Percentiles rank a stretch among this genome's conserved stretches.
Conservation (phyloP, 2,797 vertebrate genomes). For the Lateolabrax maculatus region DNA sequence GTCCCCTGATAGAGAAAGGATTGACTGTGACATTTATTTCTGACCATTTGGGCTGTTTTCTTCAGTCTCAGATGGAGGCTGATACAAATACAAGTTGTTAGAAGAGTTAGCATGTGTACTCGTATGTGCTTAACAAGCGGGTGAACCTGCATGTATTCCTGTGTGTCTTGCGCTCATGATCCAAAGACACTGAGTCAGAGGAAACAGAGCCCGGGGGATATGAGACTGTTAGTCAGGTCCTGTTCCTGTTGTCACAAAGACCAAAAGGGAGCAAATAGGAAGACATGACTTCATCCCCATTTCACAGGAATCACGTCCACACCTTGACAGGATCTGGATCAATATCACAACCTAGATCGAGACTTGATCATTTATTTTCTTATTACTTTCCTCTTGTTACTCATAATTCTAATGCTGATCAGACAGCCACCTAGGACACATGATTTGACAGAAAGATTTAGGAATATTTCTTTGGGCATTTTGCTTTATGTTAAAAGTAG, state of each 20-base stretch:
- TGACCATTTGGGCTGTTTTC: constrained; percentile 23
- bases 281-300: constrained; percentile 51
- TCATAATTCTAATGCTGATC: not conserved
- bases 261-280: constrained; percentile 41
- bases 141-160: constrained; percentile 24
- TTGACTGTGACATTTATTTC: constrained; percentile 43
- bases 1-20: constrained; percentile 53
- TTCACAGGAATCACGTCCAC: constrained; percentile 10
- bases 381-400: not conserved
- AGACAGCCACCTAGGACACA: not conserved
- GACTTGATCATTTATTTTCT: not conserved
- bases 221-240: constrained; percentile 75
- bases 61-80: not conserved
- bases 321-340: constrained; percentile 42
- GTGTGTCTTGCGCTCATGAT: constrained; percentile 37
- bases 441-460: not conserved
- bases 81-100: constrained; percentile 12
- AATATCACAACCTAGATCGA: not conserved
- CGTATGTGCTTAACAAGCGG: not conserved
- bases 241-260: constrained; percentile 78
- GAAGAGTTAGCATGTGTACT: not conserved
- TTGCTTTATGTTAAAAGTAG: not conserved
- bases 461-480: not conserved
- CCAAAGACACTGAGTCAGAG: constrained; percentile 76
- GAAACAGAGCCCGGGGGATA: constrained; percentile 80